Evolutionary conservation across 2,113 vertebrate species (phyloP).

Genomic region (Triplophysa siluroides): DNA sequence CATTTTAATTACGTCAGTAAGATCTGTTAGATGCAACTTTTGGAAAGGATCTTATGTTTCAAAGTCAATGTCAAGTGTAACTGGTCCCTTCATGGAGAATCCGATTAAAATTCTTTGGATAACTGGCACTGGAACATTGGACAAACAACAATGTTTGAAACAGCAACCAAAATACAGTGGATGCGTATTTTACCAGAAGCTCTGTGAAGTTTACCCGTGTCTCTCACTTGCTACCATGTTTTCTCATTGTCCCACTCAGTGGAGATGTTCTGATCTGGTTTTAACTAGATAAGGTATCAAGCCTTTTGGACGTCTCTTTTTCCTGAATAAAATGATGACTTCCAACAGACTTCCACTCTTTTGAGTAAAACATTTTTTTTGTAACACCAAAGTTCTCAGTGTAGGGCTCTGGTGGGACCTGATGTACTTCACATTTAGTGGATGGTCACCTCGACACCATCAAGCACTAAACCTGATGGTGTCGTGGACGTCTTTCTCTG

Average conservation of each 20-base stretch:
- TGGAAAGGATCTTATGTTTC: neutral
- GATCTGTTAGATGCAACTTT: neutral
- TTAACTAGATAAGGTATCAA: slow-evolving; percentile 50
- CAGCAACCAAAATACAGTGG: slow-evolving; percentile 40
- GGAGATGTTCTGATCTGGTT: slow-evolving; percentile 3
- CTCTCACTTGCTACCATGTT: slow-evolving; percentile 59
- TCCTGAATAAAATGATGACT: slow-evolving; percentile 70
- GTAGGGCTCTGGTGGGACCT: rapidly evolving
- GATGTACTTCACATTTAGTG: slow-evolving; percentile 25
- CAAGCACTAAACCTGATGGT: too few relatives aligned
- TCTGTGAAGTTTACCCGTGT: slow-evolving; percentile 59
- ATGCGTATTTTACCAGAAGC: slow-evolving; percentile 46
- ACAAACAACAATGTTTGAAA: slow-evolving; percentile 48
- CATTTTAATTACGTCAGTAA: neutral
- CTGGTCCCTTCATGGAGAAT: slow-evolving; percentile 68
- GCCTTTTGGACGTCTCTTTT: slow-evolving; percentile 53
- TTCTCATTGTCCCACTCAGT: slow-evolving; percentile 60
- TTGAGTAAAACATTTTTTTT: slow-evolving; percentile 57
- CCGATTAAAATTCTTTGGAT: slow-evolving; percentile 45
- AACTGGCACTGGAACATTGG: slow-evolving; percentile 64
- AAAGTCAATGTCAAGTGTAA: slow-evolving; percentile 62
- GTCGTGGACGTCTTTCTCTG: neutral
- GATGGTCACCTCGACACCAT: too few relatives aligned
- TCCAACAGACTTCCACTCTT: slow-evolving; percentile 57
- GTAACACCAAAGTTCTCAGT: slow-evolving; percentile 59